phyloP scores from a whole-genome alignment of 1,140 invertebrate species.

The Papilio helenus region DNA sequence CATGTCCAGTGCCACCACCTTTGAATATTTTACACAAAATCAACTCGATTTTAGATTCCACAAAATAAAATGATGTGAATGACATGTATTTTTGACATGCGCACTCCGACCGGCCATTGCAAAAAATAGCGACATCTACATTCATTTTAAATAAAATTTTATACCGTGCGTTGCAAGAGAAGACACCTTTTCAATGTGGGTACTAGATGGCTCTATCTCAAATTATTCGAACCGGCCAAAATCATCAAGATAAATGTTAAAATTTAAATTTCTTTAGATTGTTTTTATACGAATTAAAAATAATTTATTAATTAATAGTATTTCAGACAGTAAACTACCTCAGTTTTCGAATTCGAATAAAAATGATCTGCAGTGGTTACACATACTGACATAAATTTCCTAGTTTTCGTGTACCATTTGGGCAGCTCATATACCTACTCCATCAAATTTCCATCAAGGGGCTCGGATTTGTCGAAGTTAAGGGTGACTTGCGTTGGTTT shows the following conservation, averaged over 20 bases:
- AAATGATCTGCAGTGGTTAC: neutral
- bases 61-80: constrained; percentile 79
- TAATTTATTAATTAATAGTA: too few relatives aligned
- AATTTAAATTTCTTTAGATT: too few relatives aligned
- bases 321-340: too few relatives aligned
- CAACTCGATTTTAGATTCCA: constrained; percentile 71
- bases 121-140: constrained; percentile 60
- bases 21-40: constrained; percentile 68
- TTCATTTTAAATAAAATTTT: neutral
- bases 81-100: constrained; percentile 79
- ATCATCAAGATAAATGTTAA: too few relatives aligned
- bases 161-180: neutral
- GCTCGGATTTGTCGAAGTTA: too few relatives aligned
- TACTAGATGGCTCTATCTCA: neutral
- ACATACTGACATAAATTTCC: neutral
- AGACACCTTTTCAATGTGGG: neutral
- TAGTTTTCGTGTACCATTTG: too few relatives aligned
- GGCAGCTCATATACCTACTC: too few relatives aligned
- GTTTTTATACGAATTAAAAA: too few relatives aligned
- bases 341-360: too few relatives aligned
- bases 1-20: constrained; percentile 60
- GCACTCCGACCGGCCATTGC: constrained; percentile 58
- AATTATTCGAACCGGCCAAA: neutral
- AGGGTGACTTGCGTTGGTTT: too few relatives aligned
- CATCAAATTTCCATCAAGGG: too few relatives aligned